phyloP scores from a whole-genome alignment of 2,888 invertebrate species.

The Bhutanitis thaidina region DNA sequence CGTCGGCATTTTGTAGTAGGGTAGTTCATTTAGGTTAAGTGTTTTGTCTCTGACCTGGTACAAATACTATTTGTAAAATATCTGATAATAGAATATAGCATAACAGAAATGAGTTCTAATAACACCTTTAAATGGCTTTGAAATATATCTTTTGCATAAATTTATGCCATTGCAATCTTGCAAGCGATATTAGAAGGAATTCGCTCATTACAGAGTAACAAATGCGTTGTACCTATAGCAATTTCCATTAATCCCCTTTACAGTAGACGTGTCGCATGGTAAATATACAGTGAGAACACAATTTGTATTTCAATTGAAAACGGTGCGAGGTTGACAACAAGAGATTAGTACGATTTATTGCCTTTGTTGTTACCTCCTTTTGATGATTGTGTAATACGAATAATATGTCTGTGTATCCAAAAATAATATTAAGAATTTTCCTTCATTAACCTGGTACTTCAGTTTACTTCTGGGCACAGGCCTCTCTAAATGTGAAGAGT shows the following conservation, averaged over 20 bases:
- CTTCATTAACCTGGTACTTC: no score
- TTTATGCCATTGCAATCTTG: slow-evolving; percentile 19
- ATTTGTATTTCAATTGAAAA: slow-evolving; percentile 50
- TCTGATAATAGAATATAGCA: neutral
- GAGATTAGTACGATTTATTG: slow-evolving; percentile 39
- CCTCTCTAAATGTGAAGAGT: no score
- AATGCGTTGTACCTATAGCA: slow-evolving; percentile 28
- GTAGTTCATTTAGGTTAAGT: slow-evolving; percentile 18
- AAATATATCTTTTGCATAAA: neutral
- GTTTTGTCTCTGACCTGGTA: slow-evolving; percentile 12
- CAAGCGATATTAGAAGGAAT: slow-evolving; percentile 28
- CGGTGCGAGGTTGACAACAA: slow-evolving; percentile 40
- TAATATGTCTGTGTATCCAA: neutral
- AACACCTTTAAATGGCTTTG: neutral
- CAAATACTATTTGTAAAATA: neutral
- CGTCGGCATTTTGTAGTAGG: slow-evolving; percentile 13
- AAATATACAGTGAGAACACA: slow-evolving; percentile 40
- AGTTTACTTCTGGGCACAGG: no score
- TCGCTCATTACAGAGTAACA: slow-evolving; percentile 28
- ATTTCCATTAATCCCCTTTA: slow-evolving; percentile 35
- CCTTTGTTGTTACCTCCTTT: slow-evolving; percentile 25
- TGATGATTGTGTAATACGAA: neutral
- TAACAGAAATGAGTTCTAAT: neutral
- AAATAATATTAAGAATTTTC: no score
- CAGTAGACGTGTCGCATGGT: slow-evolving; percentile 19